Evolutionary conservation across 2,113 vertebrate genomes (phyloP).

Genomic region (Oostethus manadensis): DNA sequence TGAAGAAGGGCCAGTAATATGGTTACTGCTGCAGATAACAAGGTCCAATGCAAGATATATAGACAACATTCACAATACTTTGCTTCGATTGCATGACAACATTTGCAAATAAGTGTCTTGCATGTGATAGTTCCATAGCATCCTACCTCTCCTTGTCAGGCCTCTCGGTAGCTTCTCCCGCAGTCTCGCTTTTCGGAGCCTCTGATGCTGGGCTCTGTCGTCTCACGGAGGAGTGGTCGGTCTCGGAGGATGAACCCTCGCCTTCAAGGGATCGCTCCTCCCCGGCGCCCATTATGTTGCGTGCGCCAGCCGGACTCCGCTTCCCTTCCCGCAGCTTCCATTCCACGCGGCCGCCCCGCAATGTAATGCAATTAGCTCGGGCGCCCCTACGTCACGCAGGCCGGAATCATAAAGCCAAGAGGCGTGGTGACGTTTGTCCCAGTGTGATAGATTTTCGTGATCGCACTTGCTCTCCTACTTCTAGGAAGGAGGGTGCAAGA

Average conservation of each 20-base stretch:
- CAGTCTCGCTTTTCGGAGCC: conserved; percentile 31
- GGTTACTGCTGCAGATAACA: too few relatives aligned
- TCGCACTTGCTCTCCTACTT: too few relatives aligned
- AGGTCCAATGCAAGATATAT: too few relatives aligned
- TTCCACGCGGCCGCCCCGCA: conserved; percentile 3
- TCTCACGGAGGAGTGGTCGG: conserved; percentile 38
- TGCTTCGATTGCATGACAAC: too few relatives aligned
- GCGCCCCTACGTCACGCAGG: not conserved
- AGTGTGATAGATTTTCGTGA: not conserved
- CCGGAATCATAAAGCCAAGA: not conserved
- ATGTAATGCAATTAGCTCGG: not conserved
- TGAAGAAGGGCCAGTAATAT: too few relatives aligned
- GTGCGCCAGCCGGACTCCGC: conserved; percentile 14
- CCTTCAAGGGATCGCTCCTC: conserved; percentile 52
- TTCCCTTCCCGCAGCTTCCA: conserved; percentile 11
- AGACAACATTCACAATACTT: too few relatives aligned
- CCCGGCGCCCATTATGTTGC: conserved; percentile 23
- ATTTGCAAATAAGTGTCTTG: too few relatives aligned
- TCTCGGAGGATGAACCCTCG: conserved; percentile 25
- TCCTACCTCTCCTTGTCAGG: conserved; percentile 59
- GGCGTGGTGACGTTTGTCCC: not conserved
- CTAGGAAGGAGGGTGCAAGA: too few relatives aligned
- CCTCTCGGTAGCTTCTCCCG: conserved; percentile 44
- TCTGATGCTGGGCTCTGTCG: conserved; percentile 41
- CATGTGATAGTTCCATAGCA: conserved; percentile 13